phyloP scores from a whole-genome alignment of 2,113 vertebrate genomes.

The Microcebus griseorufus region DNA sequence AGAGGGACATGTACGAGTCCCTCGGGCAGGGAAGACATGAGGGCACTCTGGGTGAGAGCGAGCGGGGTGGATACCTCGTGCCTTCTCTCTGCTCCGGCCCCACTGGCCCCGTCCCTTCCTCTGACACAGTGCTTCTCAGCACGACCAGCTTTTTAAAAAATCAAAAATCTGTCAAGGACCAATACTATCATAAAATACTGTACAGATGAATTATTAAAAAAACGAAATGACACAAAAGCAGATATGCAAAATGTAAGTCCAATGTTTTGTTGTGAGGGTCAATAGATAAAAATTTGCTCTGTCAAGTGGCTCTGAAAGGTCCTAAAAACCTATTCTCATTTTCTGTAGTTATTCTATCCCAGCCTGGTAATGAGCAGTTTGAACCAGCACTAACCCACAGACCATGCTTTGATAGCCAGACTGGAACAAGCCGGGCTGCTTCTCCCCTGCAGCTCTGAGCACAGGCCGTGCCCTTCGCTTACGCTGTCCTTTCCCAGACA shows the following conservation, averaged over 20 bases:
- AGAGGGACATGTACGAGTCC: background rate
- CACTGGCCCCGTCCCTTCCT: background rate
- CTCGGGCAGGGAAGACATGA: background rate
- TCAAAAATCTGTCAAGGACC: background rate
- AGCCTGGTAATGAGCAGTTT: background rate
- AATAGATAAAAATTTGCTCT: background rate
- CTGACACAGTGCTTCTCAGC: background rate
- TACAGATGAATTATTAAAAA: background rate
- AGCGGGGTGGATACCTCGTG: no score
- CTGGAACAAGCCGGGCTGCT: accelerated
- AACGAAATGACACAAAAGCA: background rate
- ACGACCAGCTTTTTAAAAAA: background rate
- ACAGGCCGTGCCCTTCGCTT: background rate
- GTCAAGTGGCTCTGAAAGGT: background rate
- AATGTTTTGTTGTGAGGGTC: background rate
- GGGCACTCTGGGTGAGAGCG: background rate
- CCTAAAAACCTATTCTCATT: background rate
- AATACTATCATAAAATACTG: background rate
- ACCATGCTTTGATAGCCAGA: background rate
- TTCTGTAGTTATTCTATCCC: background rate
- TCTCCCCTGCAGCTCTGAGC: background rate
- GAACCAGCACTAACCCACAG: background rate
- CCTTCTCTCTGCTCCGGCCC: background rate
- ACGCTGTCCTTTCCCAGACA: background rate
- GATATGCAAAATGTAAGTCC: background rate